Evolutionary conservation across 2,888 invertebrate species (phyloP), one percentile per base, ranked within the genome.

Genomic region (Epirrhoe alternata): DNA sequence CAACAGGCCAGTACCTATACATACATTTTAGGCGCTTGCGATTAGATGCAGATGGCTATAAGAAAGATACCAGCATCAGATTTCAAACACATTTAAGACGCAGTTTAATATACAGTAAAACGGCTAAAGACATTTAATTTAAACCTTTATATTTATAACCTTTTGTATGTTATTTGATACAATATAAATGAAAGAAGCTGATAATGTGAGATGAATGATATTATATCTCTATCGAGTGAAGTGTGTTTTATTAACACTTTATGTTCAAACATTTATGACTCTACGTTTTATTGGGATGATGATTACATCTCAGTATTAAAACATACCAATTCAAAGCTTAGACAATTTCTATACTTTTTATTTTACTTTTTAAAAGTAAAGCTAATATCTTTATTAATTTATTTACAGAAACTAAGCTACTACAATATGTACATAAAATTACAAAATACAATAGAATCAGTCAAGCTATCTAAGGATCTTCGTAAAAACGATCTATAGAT

Each of bases 141-240:
- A 42, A 47, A 47, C 47, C 6, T 47, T 24, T 24, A 12, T 14
- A 14, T 47, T 47, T 47, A 47, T 16, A 47, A 47, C 47, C 47
- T 47, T 47, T 47, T 47, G 47, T 42, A 42, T 51, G 50, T 24
- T 30, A 51, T 51, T 51, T 24, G 24, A 51, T 51, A 30, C 16
- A 4, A 5, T 51, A 30, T 49, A 49, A 49, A 49, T 12, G 30
- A 12, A 51, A 24, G 24, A 24, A 51, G 50, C 47, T 47, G 14
- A 47, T 47, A 16, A 47, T 16, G 14, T 47, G 14, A 47, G 47
- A 47, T 16, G 47, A 16, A 47, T 47, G 47, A 16, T 47, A 42
- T 42, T 42, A 12, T 35, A 35, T 35, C 35, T 35, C 8, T 8
- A 42, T 42, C 12, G 12, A 42, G 38, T 42, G 12, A 42, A 12